These are phyloP conservation scores for Corythornis leucogaster DNA, from an alignment of 2,797 vertebrate species.

Conservation along the genomic window DNA sequence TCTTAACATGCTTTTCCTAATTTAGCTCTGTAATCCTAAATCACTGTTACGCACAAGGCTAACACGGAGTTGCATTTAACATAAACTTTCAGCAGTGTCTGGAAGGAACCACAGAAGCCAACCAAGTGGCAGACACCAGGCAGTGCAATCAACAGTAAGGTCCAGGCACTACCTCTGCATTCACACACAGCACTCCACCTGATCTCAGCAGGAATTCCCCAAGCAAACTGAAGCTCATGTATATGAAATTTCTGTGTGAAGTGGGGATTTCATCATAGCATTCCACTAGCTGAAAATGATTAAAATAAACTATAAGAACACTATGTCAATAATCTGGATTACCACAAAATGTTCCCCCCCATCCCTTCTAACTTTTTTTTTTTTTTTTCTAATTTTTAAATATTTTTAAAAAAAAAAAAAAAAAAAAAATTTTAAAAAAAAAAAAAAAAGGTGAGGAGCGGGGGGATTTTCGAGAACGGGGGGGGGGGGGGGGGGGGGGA, in stretches of 20 bases:
- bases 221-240: not conserved
- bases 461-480: no score
- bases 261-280: not conserved
- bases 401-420: no score
- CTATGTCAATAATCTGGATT: not conserved
- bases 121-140: not conserved
- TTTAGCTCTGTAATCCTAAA: conserved; percentile 19
- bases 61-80: not conserved
- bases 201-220: not conserved
- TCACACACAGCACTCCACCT: not conserved
- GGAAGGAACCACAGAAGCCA: not conserved
- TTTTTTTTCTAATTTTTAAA: fast-evolving
- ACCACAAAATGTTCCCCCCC: not conserved
- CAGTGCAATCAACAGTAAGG: not conserved
- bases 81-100: not conserved
- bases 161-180: not conserved
- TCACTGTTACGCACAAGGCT: not conserved
- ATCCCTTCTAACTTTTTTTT: not conserved
- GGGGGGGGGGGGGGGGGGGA: not conserved
- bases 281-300: not conserved
- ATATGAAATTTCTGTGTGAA: not conserved
- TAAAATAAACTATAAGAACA: not conserved
- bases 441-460: no score
- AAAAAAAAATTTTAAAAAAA: no score
- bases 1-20: conserved; percentile 24